Evolutionary conservation across 2,797 vertebrate genomes (phyloP).

Genomic region (Caiman crocodilus): DNA sequence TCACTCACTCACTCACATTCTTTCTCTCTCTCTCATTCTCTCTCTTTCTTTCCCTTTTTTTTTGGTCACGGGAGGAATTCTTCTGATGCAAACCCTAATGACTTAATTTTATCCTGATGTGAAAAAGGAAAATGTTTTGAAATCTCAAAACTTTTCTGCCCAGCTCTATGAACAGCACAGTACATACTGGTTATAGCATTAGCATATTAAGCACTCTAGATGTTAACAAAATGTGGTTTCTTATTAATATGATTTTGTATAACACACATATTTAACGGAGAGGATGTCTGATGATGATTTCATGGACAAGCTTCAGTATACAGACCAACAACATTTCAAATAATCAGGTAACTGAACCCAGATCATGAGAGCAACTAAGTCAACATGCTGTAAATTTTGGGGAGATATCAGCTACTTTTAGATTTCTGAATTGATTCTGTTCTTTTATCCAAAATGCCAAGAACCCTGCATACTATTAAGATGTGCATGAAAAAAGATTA

Average conservation of each 20-base stretch:
- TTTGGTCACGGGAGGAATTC: not conserved
- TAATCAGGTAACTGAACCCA: not conserved
- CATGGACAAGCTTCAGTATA: constrained; percentile 6
- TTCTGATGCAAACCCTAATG: not conserved
- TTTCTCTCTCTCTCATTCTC: accelerated
- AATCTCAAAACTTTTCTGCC: not conserved
- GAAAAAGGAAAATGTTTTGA: not conserved
- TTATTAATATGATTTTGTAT: not conserved
- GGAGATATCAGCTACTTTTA: not conserved
- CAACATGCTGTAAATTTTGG: not conserved
- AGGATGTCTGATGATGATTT: not conserved
- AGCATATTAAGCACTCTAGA: not conserved
- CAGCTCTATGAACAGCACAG: not conserved
- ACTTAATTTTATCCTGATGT: not conserved
- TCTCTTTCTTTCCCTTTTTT: not conserved
- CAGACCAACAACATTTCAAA: not conserved
- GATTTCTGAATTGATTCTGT: not conserved
- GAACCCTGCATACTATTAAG: not conserved
- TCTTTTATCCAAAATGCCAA: not conserved
- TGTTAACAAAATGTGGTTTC: not conserved
- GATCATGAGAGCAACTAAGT: not conserved
- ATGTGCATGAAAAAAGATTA: not conserved
- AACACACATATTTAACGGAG: not conserved
- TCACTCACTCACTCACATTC: not conserved
- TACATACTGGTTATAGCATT: not conserved